These are phyloP conservation scores for Eleutherodactylus coqui DNA, from an alignment of 2,797 vertebrate species.

Conservation along the genomic window DNA sequence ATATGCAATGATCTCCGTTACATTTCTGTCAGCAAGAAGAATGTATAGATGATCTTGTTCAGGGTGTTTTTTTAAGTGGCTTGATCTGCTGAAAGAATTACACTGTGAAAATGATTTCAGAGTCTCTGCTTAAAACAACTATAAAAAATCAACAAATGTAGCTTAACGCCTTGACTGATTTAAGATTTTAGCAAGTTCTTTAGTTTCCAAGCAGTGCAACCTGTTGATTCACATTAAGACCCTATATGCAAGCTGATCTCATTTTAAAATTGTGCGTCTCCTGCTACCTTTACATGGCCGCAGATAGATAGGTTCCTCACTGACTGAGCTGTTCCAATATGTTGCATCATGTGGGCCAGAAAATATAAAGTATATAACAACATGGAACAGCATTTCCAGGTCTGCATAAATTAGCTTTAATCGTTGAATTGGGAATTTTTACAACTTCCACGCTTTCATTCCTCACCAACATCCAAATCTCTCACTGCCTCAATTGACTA, in stretches of 20 bases:
- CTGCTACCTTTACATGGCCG: background rate
- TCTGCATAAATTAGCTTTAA: no score
- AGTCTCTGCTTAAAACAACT: conserved; percentile 31
- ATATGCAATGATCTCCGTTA: background rate
- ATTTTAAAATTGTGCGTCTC: background rate
- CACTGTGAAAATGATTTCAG: background rate
- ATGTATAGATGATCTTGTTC: conserved; percentile 33
- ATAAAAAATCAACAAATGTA: conserved; percentile 1
- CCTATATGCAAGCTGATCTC: background rate
- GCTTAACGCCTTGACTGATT: background rate
- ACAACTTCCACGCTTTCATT: background rate
- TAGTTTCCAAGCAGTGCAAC: background rate
- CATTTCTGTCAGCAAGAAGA: conserved; percentile 3
- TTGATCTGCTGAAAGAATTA: conserved; percentile 45
- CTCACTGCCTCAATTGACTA: no score
- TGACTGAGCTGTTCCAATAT: background rate
- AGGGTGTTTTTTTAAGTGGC: conserved; percentile 19
- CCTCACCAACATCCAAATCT: background rate
- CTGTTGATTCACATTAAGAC: background rate
- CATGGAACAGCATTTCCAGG: background rate
- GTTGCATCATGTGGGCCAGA: background rate
- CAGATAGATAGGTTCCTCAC: background rate
- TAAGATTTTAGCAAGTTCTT: conserved; percentile 17
- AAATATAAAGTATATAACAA: background rate
- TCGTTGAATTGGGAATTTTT: background rate